Conservation (phyloP, 2,113 vertebrate genomes). For the Neotoma lepida region DNA sequence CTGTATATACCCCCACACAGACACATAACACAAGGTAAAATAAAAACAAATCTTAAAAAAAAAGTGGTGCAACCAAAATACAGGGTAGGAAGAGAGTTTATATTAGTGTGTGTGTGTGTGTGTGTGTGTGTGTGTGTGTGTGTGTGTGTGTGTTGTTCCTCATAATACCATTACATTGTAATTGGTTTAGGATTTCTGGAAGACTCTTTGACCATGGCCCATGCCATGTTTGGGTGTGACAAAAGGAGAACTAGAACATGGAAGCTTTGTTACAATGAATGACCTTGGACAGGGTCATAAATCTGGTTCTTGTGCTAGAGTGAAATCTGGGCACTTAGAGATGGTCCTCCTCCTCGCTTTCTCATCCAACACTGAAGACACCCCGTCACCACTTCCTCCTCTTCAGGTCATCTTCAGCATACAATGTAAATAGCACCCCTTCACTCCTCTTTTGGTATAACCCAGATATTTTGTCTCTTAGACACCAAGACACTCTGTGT, state of each 20-base stretch:
- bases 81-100: background rate
- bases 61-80: background rate
- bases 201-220: background rate
- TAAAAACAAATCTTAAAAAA: background rate
- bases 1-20: background rate
- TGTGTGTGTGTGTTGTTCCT: background rate
- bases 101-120: background rate
- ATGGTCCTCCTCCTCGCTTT: background rate
- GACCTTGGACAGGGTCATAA: conserved; percentile 26
- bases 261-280: background rate
- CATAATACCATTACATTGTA: background rate
- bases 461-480: conserved; percentile 38
- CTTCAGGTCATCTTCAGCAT: conserved; percentile 18
- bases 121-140: background rate
- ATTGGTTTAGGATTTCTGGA: conserved; percentile 16
- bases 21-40: background rate
- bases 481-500: conserved; percentile 40
- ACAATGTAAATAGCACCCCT: conserved; percentile 28
- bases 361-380: conserved; percentile 18
- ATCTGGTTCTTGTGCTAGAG: background rate
- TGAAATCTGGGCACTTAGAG: conserved; percentile 24
- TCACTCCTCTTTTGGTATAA: background rate
- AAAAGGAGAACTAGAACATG: background rate
- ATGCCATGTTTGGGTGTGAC: conserved; percentile 5
- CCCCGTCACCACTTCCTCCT: background rate